Conservation (phyloP, 2,113 vertebrate species). For the Phocoena sinus region DNA sequence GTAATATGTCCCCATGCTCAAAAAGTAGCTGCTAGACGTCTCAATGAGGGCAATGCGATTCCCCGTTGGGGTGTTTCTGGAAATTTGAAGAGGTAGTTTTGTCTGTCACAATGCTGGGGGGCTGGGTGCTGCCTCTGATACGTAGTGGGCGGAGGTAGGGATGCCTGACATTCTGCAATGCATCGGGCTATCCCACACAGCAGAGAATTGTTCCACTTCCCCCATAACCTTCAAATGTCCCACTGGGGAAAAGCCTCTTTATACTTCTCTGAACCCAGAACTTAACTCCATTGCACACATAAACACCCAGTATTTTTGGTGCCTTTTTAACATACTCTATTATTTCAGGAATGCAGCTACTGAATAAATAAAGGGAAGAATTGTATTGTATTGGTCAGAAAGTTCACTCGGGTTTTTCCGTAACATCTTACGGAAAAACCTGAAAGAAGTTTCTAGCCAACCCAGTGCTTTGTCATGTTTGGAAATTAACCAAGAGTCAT, state of each 20-base stretch:
- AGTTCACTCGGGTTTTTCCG: too few species aligned
- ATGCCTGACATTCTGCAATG: not conserved
- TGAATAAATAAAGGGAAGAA: not conserved
- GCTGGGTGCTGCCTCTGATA: not conserved
- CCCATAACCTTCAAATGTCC: not conserved
- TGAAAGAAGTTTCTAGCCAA: too few species aligned
- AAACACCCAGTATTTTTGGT: not conserved
- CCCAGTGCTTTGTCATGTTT: not conserved
- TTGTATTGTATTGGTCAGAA: not conserved
- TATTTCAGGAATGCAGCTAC: not conserved
- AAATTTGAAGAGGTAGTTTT: not conserved
- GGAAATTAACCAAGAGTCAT: not conserved
- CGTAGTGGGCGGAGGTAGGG: not conserved
- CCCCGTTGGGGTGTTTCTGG: not conserved
- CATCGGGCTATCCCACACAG: not conserved
- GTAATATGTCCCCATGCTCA: not conserved
- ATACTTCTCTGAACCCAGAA: not conserved
- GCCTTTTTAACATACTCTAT: not conserved
- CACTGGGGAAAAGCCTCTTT: not conserved
- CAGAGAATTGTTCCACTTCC: not conserved
- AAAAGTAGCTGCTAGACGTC: not conserved
- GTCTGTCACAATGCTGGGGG: not conserved
- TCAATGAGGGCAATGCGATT: accelerated
- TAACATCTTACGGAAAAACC: too few species aligned
- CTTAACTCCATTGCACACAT: not conserved